Conservation (phyloP, 2,888 invertebrate species). For the Rotaria sp. region DNA sequence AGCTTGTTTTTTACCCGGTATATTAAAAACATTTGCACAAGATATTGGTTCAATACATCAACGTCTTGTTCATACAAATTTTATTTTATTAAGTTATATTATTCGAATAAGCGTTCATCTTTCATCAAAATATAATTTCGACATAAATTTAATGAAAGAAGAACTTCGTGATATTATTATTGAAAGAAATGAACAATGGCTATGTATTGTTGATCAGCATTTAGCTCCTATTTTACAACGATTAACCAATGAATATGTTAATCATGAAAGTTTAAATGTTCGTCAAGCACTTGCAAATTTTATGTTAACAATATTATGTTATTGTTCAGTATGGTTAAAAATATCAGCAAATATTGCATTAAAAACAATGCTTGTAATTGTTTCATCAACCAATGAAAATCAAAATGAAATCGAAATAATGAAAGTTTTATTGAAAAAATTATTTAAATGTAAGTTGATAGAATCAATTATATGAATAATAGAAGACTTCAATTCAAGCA, state of each 20-base stretch:
- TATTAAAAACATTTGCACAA: conserved; percentile 9
- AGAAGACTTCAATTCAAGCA: too few relatives aligned
- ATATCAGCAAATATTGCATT: conserved; percentile 3
- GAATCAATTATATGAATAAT: too few relatives aligned
- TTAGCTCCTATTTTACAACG: not conserved
- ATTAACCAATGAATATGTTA: not conserved
- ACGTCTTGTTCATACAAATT: not conserved
- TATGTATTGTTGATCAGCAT: not conserved
- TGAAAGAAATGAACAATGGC: conserved; percentile 20
- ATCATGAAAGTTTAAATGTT: not conserved
- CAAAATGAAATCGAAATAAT: not conserved
- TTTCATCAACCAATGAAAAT: not conserved
- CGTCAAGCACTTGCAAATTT: not conserved
- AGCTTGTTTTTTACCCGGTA: not conserved
- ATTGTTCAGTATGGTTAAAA: not conserved
- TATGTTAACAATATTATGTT: not conserved
- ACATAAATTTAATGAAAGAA: not conserved
- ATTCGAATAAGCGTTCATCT: not conserved
- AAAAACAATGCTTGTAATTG: not conserved
- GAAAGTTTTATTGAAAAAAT: not conserved
- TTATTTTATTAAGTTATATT: not conserved
- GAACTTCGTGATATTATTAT: not conserved
- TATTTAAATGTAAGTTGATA: conserved; percentile 16
- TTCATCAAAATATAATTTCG: not conserved
- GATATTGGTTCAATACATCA: not conserved